Evolutionary conservation across 2,888 invertebrate species (phyloP), one percentile per base, ranked within the genome.

Genomic region (Vesta saturnalis): DNA sequence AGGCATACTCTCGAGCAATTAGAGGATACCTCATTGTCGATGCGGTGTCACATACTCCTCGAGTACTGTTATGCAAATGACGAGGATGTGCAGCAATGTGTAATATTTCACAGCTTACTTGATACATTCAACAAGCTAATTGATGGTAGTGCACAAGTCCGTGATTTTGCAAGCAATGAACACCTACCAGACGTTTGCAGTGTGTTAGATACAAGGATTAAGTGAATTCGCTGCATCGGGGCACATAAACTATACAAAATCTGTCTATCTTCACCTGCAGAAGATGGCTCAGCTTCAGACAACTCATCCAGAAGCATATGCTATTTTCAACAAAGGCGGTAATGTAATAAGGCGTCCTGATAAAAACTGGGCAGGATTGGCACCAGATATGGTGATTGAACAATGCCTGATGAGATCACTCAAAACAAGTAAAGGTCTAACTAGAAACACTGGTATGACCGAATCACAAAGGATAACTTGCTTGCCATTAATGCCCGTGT

Each of bases 291-390:
- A 46, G 4, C n/a, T 46, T 5, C 46, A 46, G 3, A 46, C 4
- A 3, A n/a, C 46, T 12, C 46, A 46, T 14, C 46, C 46, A 10
- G 4, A 15, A 12, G n/a, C n/a, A 3, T 15, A 46, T 46, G 4
- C 46, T 10, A n/a, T 46, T 14, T 46, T 46, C n/a, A 15, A 46
- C 4, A 46, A 46, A 14, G 46, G 46, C 4, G 46, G 46, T 46
- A 4, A 52, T 52, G 18, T 52, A 15, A 52, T 52, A 18, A 2
- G 52, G 15, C 52, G 52, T 52, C 2, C 52, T 52, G 52, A 52
- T 52, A 52, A 52, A 52, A 52, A 5, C 4, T 52, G 52, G 52
- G 18, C 52, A 1, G 52, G 52, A 16, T 19, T 52, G 52, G 1
- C 19, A 18, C 2, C 2, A 2, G 52, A 52, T 52, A 6, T 52